These are phyloP conservation scores for Euproctis similis DNA, from an alignment of 2,888 invertebrate genomes.

Conservation along the genomic window DNA sequence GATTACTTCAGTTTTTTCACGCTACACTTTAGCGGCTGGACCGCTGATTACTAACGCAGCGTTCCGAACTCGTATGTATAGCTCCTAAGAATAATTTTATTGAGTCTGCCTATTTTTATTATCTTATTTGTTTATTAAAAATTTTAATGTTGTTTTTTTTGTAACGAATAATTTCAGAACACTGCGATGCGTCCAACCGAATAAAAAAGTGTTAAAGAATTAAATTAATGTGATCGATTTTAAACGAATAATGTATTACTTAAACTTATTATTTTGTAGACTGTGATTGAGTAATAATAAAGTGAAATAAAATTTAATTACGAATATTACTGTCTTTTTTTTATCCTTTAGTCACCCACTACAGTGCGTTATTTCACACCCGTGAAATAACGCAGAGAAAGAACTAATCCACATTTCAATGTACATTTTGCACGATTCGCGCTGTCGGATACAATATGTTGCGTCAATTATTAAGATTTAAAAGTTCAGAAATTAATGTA, in stretches of 20 bases:
- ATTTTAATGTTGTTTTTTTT: constrained; percentile 17
- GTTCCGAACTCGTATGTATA: constrained; percentile 27
- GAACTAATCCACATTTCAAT: no score
- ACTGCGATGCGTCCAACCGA: constrained; percentile 3
- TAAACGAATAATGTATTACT: constrained; percentile 14
- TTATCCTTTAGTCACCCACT: no score
- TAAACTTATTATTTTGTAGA: constrained; percentile 14
- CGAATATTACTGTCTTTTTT: constrained; percentile 5
- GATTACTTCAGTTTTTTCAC: no score
- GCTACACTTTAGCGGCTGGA: constrained; percentile 33
- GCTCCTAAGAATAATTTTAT: constrained; percentile 21
- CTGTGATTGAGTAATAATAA: constrained; percentile 21
- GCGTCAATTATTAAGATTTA: no score
- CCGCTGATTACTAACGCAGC: constrained; percentile 31
- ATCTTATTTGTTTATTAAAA: constrained; percentile 24
- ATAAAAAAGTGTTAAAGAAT: constrained; percentile 17
- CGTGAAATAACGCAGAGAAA: no score
- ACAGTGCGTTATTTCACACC: no score
- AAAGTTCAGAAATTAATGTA: no score
- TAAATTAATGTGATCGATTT: constrained; percentile 16
- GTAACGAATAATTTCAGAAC: no score
- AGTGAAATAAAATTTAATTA: constrained; percentile 22
- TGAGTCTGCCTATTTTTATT: constrained; percentile 37
- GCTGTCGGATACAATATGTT: no score
- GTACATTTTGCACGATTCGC: no score